Evolutionary conservation across 2,888 invertebrate species (phyloP), one percentile per base, ranked within the genome.

Genomic region (Malthinus seriepunctatus): DNA sequence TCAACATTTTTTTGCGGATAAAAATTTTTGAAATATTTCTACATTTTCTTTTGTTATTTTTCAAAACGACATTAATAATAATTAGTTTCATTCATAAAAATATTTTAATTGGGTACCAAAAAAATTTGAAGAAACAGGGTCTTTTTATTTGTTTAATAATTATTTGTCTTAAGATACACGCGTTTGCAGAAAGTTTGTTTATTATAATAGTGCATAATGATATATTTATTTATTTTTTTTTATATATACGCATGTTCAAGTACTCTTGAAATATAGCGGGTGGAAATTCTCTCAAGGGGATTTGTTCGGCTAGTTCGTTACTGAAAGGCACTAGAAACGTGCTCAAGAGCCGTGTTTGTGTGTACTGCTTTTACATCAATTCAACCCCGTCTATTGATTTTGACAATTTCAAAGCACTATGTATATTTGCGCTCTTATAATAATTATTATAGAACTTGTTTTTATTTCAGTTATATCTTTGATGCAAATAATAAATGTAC

Each of bases 341-440:
- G 69, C 69, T 70, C 65, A 63, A 70, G 69, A 55, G 65, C 53
- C 62, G 62, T 66, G 67, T 67, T 61, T 58, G 60, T 63, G 15
- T 63, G 62, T 53, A 42, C 60, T 63, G 56, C 65, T 64, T 62
- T 63, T 61, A 65, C 59, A 57, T 62, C 52, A 62, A 63, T 63
- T 52, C 60, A 58, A 15, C 56, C 53, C 54, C 50, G 50, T 56
- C 57, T 65, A 65, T 63, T 63, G 64, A 63, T 65, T 63, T 64
- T 58, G 61, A 65, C 61, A 57, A 63, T 56, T 60, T 60, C 63
- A 60, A 63, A 56, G 62, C 57, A 35, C 47, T 49, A 47, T 48
- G 45, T 58, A 9, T 58, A 53, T 58, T 53, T 49, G 53, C 37
- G 11, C 37, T 33, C 39, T 42, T 15, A 42, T 42, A 42, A 42